phyloP scores from a whole-genome alignment of 2,113 vertebrate species.

The Petrocephalus microphthalmus region DNA sequence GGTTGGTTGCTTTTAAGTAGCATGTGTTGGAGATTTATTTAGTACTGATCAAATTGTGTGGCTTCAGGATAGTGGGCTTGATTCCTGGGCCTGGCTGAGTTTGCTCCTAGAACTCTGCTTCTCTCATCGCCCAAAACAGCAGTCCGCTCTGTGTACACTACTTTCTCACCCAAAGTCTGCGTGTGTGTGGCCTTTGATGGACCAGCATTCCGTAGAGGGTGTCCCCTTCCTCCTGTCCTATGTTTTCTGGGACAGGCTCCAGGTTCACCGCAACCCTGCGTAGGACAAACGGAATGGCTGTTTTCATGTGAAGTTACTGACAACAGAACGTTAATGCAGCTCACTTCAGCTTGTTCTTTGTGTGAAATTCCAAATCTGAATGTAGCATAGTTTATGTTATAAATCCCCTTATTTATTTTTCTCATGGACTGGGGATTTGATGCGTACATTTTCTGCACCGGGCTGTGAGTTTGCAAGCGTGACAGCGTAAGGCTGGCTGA shows the following conservation, averaged over 20 bases:
- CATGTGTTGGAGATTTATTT: not conserved
- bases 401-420: constrained; percentile 2
- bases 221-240: not conserved
- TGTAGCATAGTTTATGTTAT: not conserved
- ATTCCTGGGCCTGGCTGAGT: not conserved
- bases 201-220: not conserved
- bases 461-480: not conserved
- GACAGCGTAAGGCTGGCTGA: not conserved
- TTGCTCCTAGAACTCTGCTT: not conserved
- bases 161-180: not conserved
- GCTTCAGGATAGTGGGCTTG: not conserved
- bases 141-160: not conserved
- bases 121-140: not conserved
- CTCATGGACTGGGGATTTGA: not conserved
- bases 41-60: not conserved
- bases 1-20: not conserved
- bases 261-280: not conserved
- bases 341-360: not conserved
- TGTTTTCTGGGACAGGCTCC: not conserved
- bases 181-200: not conserved
- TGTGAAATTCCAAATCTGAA: not conserved
- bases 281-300: not conserved
- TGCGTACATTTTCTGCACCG: not conserved
- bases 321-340: not conserved
- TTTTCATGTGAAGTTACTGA: not conserved